Conservation (phyloP, 1,140 invertebrate species). For the Drosophila virilis region DNA sequence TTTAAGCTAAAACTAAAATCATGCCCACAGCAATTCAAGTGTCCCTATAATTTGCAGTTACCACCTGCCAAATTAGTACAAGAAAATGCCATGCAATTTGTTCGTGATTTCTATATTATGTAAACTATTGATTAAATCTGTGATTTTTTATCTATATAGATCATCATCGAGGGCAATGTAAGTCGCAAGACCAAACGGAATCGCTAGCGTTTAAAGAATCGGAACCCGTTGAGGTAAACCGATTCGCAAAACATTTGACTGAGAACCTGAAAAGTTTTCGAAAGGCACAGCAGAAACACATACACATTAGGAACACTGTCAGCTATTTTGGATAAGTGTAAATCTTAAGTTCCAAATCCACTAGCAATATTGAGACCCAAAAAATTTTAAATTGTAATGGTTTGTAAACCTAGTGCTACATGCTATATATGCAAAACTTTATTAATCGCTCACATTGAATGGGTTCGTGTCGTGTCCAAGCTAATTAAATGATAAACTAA, state of each 20-base stretch:
- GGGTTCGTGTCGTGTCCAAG: conserved; percentile 24
- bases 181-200: conserved; percentile 83
- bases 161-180: conserved; percentile 84
- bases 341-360: conserved; percentile 29
- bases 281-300: not conserved
- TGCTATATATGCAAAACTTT: conserved; percentile 6
- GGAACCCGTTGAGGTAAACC: conserved; percentile 83
- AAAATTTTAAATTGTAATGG: not conserved
- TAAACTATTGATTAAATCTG: conserved; percentile 12
- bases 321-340: conserved; percentile 21
- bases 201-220: conserved; percentile 84
- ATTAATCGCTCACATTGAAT: conserved; percentile 31
- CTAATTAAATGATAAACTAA: conserved; percentile 12
- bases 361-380: conserved; percentile 18
- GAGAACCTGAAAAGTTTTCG: conserved; percentile 13
- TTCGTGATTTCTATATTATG: not conserved
- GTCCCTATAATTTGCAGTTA: conserved; percentile 28
- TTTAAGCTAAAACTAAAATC: conserved; percentile 20
- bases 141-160: conserved; percentile 51
- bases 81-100: not conserved
- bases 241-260: conserved; percentile 65
- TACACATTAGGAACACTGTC: conserved; percentile 1
- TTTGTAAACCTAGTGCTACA: conserved; percentile 29
- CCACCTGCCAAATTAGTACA: not conserved
- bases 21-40: conserved; percentile 59